Evolutionary conservation across 2,797 vertebrate genomes (phyloP).

Genomic region (Rallus crepitans): DNA sequence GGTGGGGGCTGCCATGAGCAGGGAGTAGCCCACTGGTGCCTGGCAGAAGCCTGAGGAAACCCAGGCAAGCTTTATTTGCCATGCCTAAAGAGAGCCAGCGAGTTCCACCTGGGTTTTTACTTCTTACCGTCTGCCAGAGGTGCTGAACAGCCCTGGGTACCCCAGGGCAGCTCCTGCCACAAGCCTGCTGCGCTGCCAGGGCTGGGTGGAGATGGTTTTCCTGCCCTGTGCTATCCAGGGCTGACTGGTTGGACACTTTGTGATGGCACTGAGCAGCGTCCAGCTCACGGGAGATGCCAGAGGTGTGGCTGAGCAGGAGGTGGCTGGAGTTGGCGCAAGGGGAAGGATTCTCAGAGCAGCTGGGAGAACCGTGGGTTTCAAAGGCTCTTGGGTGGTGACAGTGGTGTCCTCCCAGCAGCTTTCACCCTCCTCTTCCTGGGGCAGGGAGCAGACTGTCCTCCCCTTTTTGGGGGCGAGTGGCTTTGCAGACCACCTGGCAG

Average conservation of each 20-base stretch:
- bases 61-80: not conserved
- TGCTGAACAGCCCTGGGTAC: fast-evolving
- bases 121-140: fast-evolving
- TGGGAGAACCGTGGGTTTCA: fast-evolving
- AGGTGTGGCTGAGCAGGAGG: not conserved
- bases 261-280: fast-evolving
- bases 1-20: not conserved
- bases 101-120: not conserved
- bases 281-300: fast-evolving
- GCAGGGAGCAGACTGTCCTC: not conserved
- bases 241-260: fast-evolving
- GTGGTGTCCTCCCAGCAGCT: not conserved
- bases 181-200: not conserved
- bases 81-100: not conserved
- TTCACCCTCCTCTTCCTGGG: fast-evolving
- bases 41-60: not conserved
- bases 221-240: fast-evolving
- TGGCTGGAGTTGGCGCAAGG: not conserved
- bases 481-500: fast-evolving
- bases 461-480: not conserved
- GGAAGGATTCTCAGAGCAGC: not conserved
- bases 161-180: fast-evolving
- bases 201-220: not conserved
- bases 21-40: fast-evolving
- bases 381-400: fast-evolving